These are phyloP conservation scores for Trogon surrucura DNA, from an alignment of 2,113 vertebrate genomes.

Conservation along the genomic window DNA sequence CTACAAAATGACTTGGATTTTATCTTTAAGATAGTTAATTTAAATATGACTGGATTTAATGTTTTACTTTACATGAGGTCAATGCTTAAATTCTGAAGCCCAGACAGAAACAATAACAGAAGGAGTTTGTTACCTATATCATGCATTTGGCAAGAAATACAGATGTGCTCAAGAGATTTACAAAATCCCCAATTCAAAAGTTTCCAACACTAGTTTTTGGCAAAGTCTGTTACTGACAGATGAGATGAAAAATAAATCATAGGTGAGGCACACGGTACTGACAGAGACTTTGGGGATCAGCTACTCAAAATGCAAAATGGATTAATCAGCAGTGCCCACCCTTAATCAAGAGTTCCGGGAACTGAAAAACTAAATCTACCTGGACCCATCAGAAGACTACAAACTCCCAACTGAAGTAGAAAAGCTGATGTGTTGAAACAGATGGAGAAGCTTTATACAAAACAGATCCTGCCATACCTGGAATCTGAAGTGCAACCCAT, in stretches of 20 bases:
- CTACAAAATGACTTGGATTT: background rate
- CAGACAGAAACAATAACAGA: background rate
- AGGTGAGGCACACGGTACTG: background rate
- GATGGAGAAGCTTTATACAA: background rate
- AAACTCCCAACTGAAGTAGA: background rate
- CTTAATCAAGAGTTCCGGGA: background rate
- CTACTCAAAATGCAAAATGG: background rate
- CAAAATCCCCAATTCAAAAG: background rate
- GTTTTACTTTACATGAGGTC: background rate
- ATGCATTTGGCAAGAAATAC: background rate
- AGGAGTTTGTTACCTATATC: background rate
- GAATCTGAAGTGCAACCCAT: background rate
- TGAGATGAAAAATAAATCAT: background rate
- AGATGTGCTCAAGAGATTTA: background rate
- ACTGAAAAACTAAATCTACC: background rate
- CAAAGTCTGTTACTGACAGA: background rate
- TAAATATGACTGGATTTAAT: background rate
- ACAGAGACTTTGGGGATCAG: background rate
- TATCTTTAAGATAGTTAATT: background rate
- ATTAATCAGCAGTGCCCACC: background rate
- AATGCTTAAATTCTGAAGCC: background rate
- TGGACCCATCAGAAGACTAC: background rate
- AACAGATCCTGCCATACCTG: background rate
- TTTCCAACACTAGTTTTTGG: background rate
- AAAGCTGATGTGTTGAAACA: rapidly evolving